phyloP scores from a whole-genome alignment of 2,113 vertebrate species.

The Gorsachius goisagi region DNA sequence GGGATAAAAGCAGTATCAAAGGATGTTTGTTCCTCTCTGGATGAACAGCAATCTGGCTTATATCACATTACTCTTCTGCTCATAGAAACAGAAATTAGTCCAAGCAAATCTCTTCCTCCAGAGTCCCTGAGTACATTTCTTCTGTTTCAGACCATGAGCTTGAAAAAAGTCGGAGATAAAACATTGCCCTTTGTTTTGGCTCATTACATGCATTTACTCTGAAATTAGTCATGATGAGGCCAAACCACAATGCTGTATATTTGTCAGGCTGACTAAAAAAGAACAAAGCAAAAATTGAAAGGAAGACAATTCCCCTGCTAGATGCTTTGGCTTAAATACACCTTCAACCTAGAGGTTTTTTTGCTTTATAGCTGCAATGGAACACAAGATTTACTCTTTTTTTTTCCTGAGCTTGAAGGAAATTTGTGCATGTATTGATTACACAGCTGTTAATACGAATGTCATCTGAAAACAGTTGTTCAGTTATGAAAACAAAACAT shows the following conservation, averaged over 20 bases:
- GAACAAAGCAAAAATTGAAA: background rate
- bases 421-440: background rate
- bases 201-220: background rate
- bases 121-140: background rate
- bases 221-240: background rate
- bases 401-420: background rate
- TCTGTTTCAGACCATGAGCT: background rate
- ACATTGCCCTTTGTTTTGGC: background rate
- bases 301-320: background rate
- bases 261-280: background rate
- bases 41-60: slow-evolving; percentile 1
- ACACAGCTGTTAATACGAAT: background rate
- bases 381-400: background rate
- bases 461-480: background rate
- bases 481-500: background rate
- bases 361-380: background rate
- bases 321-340: background rate
- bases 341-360: background rate
- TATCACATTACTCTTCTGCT: background rate
- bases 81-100: background rate
- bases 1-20: slow-evolving; percentile 18
- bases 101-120: background rate
- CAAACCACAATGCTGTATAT: background rate
- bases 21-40: slow-evolving; percentile 30
- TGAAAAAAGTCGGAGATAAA: background rate